These are phyloP conservation scores for Maccullochella peelii DNA, from an alignment of 2,113 vertebrate species.

Conservation along the genomic window DNA sequence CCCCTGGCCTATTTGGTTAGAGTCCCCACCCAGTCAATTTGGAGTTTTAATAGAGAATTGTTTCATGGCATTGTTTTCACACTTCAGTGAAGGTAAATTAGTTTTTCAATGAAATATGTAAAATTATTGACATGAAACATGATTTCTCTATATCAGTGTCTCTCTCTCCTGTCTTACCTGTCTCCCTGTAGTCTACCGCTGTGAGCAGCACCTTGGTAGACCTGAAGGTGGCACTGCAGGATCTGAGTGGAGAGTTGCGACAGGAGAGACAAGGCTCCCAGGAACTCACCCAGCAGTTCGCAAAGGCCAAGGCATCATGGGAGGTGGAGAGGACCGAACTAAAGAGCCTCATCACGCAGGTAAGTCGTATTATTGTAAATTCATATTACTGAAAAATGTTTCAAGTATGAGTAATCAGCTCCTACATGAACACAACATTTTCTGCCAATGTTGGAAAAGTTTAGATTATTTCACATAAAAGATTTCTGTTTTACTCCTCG, in stretches of 20 bases:
- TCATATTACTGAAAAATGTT: neutral
- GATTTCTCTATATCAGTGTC: too few relatives aligned
- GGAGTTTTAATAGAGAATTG: too few relatives aligned
- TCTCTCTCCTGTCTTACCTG: neutral
- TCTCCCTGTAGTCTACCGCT: slow-evolving; percentile 86
- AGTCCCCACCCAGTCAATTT: too few relatives aligned
- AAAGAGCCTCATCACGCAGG: slow-evolving; percentile 91
- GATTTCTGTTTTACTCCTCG: too few relatives aligned
- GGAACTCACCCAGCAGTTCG: slow-evolving; percentile 97
- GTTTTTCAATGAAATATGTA: too few relatives aligned
- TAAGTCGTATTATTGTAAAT: slow-evolving; percentile 55
- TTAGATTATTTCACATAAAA: neutral
- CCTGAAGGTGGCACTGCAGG: slow-evolving; percentile 93
- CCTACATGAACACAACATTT: neutral
- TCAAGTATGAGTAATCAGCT: neutral
- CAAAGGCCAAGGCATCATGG: slow-evolving; percentile 96
- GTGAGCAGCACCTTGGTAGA: slow-evolving; percentile 92
- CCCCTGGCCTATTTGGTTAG: too few relatives aligned
- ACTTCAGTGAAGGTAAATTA: too few relatives aligned
- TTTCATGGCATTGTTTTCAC: too few relatives aligned
- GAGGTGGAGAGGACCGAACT: slow-evolving; percentile 94
- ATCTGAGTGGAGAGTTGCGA: slow-evolving; percentile 91
- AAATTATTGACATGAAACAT: too few relatives aligned
- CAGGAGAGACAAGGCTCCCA: slow-evolving; percentile 91
- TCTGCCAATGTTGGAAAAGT: neutral